A percentile compares a stretch with the other conserved stretches of the same genome.
phyloP scores from a whole-genome alignment of 2,888 invertebrate genomes.

The Cataglyphis rosenhaueri region DNA sequence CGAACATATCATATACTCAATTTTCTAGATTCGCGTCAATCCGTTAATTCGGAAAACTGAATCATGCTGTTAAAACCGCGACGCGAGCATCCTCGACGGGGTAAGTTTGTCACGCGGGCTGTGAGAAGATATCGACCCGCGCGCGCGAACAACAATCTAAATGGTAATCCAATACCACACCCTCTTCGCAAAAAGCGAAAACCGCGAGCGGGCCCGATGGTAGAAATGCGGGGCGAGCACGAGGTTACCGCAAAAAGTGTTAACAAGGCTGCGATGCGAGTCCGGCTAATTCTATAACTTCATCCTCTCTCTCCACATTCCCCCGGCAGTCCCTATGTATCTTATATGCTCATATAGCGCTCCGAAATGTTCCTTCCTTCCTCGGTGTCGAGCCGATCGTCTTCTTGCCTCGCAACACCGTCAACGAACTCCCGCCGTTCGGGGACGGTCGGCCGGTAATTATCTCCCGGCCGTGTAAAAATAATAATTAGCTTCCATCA shows the following conservation, averaged over 20 bases:
- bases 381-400: conserved; percentile 24
- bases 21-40: background rate
- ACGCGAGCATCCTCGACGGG: background rate
- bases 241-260: conserved; percentile 74
- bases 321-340: background rate
- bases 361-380: conserved; percentile 32
- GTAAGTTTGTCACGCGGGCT: conserved; percentile 50
- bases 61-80: background rate
- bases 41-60: background rate
- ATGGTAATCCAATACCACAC: conserved; percentile 85
- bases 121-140: conserved; percentile 44
- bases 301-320: background rate
- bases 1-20: background rate
- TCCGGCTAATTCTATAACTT: conserved; percentile 70
- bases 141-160: conserved; percentile 82
- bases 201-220: conserved; percentile 61
- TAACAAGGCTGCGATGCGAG: conserved; percentile 77
- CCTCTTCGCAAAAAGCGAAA: conserved; percentile 83
- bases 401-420: conserved; percentile 32
- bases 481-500: conserved; percentile 82
- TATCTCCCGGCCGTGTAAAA: conserved; percentile 81
- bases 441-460: conserved; percentile 76
- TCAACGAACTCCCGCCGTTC: conserved; percentile 43
- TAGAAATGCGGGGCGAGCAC: conserved; percentile 58
- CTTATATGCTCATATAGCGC: conserved; percentile 14